Evolutionary conservation across 2,797 vertebrate species (phyloP), one percentile per base, ranked within the genome.

Genomic region (Babyrousa celebensis): DNA sequence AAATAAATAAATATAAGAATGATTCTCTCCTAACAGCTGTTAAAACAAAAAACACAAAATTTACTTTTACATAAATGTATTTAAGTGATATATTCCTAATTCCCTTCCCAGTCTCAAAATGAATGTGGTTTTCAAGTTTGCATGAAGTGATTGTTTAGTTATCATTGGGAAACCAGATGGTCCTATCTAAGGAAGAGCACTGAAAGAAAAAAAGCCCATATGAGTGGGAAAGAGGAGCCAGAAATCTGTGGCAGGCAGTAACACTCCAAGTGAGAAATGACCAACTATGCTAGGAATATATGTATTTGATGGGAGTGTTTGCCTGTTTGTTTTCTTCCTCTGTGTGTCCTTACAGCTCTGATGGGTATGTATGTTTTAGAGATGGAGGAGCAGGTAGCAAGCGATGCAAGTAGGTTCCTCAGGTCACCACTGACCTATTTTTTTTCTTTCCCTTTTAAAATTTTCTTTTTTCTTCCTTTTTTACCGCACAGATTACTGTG

Each of bases 51-150:
- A 68, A 14, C 4, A 74, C 58, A 36, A 23, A 9, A n/a, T 12
- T 93, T 77, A 1, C 60, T 97, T 91, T 84, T 72, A 93, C 65
- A 93, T 96, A 91, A 52, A 10, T 40, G 72, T 85, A 87, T 82
- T 82, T 71, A 92, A 52, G 8, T 79, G n/a, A 67, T 48, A 78
- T 48, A 94, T 58, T 89, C 1, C 12, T n/a, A 93, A 80, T 70
- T 77, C 48, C 23, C 10, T 29, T 85, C 20, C 36, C 12, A 48
- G 21, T 62, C 56, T 54, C 32, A 89, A 88, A 97, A 93, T 86
- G 85, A 89, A 89, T 29, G 25, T 12, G 78, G 0, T 29, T 60
- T 86, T 15, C 32, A 27, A 21, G 27, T n/a, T 43, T 10, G 62
- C 32, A n/a, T 32, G 56, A n/a, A 77, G 36, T 36, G 2, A 80